Percentiles rank a stretch among this genome's conserved stretches.
phyloP scores from a whole-genome alignment of 2,888 invertebrate genomes.

The Hirtodrosophila alboralis region DNA sequence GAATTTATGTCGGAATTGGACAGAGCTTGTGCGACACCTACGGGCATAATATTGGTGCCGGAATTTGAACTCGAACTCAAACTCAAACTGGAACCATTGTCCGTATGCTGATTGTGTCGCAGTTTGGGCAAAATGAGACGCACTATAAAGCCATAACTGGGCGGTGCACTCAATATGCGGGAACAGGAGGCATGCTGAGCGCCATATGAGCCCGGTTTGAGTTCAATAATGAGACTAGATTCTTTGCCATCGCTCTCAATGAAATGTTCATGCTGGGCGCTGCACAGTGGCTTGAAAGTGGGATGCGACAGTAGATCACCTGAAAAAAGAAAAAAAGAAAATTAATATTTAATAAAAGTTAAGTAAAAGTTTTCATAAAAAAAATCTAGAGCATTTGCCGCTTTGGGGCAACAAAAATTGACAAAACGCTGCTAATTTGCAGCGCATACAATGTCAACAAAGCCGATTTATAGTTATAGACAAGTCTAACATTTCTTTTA shows the following conservation, averaged over 20 bases:
- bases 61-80: slow-evolving; percentile 21
- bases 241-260: slow-evolving; percentile 83
- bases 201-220: slow-evolving; percentile 75
- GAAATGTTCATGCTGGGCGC: slow-evolving; percentile 81
- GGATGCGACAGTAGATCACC: slow-evolving; percentile 81
- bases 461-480: neutral
- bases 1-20: no score
- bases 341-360: neutral
- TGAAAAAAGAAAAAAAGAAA: slow-evolving; percentile 41
- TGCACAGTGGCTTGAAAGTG: slow-evolving; percentile 82
- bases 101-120: slow-evolving; percentile 55
- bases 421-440: slow-evolving; percentile 47
- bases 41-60: slow-evolving; percentile 46
- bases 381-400: slow-evolving; percentile 16
- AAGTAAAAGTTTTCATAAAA: slow-evolving; percentile 15
- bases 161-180: slow-evolving; percentile 82
- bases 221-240: slow-evolving; percentile 83
- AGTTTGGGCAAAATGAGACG: slow-evolving; percentile 82
- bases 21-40: no score
- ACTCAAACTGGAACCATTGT: slow-evolving; percentile 23
- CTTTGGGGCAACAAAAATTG: slow-evolving; percentile 36
- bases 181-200: slow-evolving; percentile 75
- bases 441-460: slow-evolving; percentile 12
- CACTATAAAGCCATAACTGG: slow-evolving; percentile 83
- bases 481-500: neutral